phyloP scores from a whole-genome alignment of 64 coral and sea anemone genomes.

The Pocillopora verrucosa region DNA sequence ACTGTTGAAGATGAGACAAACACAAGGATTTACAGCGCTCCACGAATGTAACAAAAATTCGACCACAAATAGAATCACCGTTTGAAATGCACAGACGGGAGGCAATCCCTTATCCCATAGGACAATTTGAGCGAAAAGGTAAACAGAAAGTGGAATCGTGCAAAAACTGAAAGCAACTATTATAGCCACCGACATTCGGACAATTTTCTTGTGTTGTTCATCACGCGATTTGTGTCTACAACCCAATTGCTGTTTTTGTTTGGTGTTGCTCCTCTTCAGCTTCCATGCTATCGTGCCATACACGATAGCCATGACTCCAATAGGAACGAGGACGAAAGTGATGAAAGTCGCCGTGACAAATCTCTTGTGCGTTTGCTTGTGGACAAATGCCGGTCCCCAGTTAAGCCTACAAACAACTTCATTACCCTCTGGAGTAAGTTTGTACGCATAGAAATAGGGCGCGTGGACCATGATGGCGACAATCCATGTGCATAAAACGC shows the following conservation, averaged over 20 bases:
- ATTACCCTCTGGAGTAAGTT: not conserved
- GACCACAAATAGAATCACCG: not conserved
- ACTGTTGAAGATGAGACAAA: not conserved
- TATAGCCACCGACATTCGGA: constrained; percentile 24
- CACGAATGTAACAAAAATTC: not conserved
- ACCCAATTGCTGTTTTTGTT: too few relatives aligned
- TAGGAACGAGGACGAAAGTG: not conserved
- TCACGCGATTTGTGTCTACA: not conserved
- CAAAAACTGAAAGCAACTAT: constrained; percentile 7
- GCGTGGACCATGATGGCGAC: not conserved
- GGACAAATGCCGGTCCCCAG: constrained; percentile 11
- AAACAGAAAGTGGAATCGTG: not conserved
- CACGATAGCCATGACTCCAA: not conserved
- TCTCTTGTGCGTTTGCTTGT: not conserved
- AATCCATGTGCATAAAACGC: not conserved
- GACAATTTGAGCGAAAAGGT: not conserved
- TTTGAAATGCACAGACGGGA: not conserved
- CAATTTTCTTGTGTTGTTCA: constrained; percentile 8
- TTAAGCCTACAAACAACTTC: not conserved
- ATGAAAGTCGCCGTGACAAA: not conserved
- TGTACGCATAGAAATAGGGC: constrained; percentile 2
- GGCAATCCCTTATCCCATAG: not conserved
- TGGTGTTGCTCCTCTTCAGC: not conserved
- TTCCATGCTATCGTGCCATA: not conserved
- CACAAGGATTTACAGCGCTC: not conserved